Conservation (phyloP, 2,888 invertebrate genomes). For the Agrotis clavis region DNA sequence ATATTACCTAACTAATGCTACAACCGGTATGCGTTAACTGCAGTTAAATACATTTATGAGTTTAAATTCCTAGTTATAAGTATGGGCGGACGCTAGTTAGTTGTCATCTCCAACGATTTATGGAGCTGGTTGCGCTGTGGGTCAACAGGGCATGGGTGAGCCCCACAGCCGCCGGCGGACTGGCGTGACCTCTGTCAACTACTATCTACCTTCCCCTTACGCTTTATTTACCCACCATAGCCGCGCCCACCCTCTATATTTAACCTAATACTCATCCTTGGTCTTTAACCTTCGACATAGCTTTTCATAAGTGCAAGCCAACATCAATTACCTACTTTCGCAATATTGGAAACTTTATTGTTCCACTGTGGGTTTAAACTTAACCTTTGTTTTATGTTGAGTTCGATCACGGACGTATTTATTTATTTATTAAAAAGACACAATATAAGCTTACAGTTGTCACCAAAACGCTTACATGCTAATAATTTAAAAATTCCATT, state of each 20-base stretch:
- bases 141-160: conserved; percentile 74
- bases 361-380: conserved; percentile 37
- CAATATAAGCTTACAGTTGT: too few species aligned
- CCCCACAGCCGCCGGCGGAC: conserved; percentile 65
- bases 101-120: conserved; percentile 77
- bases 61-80: conserved; percentile 47
- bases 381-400: conserved; percentile 31
- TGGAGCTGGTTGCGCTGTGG: conserved; percentile 71
- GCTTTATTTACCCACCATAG: conserved; percentile 77
- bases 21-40: conserved; percentile 9
- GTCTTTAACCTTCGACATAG: conserved; percentile 79
- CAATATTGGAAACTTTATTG: conserved; percentile 58
- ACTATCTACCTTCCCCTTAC: conserved; percentile 74
- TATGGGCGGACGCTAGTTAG: conserved; percentile 64
- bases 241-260: conserved; percentile 75
- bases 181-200: conserved; percentile 77
- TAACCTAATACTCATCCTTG: conserved; percentile 71
- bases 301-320: conserved; percentile 57
- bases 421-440: too few species aligned
- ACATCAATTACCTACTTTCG: conserved; percentile 64
- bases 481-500: too few species aligned
- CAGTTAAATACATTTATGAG: conserved; percentile 39
- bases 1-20: neutral
- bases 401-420: conserved; percentile 13
- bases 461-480: too few species aligned